These are phyloP conservation scores for Acipenser ruthenus DNA, from an alignment of 2,797 vertebrate genomes.

Conservation along the genomic window DNA sequence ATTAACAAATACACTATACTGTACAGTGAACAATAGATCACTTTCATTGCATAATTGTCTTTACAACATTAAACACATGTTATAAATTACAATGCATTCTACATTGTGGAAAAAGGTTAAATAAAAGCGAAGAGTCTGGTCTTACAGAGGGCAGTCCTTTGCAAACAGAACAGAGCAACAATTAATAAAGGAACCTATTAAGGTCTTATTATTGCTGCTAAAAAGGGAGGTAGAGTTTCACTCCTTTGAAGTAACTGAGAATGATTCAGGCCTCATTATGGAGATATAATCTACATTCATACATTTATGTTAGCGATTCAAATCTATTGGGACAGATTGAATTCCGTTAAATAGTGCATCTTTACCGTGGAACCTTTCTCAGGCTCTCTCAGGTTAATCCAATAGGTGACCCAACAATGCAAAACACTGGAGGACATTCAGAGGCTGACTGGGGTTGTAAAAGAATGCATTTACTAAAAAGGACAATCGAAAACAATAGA, in stretches of 20 bases:
- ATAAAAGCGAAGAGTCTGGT: too few relatives aligned
- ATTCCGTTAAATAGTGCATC: conserved; percentile 87
- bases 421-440: conserved; percentile 66
- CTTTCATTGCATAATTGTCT: too few relatives aligned
- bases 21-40: too few relatives aligned
- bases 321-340: conserved; percentile 88
- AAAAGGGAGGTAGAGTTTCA: conserved; percentile 83
- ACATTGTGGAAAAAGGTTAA: too few relatives aligned
- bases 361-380: conserved; percentile 77
- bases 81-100: too few relatives aligned
- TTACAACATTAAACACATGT: too few relatives aligned
- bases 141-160: conserved; percentile 54
- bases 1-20: too few relatives aligned
- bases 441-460: conserved; percentile 65
- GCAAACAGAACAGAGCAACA: conserved; percentile 65
- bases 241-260: conserved; percentile 86
- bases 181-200: conserved; percentile 80
- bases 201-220: conserved; percentile 72
- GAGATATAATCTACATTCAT: conserved; percentile 91
- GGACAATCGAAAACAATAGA: conserved; percentile 14
- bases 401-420: conserved; percentile 71
- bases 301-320: conserved; percentile 85
- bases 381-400: conserved; percentile 74
- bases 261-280: conserved; percentile 85
- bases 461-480: conserved; percentile 64